Evolutionary conservation across 1,140 invertebrate genomes (phyloP).

Genomic region (Penaeus chinensis): DNA sequence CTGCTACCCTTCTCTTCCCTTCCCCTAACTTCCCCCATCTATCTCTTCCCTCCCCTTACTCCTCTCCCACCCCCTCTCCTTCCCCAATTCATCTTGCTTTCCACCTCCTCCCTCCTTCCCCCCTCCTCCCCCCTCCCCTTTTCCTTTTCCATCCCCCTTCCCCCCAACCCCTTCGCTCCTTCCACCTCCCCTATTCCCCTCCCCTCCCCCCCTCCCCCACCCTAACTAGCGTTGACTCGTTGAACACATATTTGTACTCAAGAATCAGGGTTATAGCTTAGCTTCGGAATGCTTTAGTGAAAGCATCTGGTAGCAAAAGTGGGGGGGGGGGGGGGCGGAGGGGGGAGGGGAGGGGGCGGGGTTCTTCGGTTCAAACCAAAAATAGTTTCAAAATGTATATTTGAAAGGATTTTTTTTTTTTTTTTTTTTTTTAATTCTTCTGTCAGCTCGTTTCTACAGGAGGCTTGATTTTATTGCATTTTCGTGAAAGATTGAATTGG

Average conservation of each 20-base stretch:
- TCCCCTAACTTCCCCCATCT: too few species aligned
- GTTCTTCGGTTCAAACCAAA: neutral
- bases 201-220: neutral
- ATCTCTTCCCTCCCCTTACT: neutral
- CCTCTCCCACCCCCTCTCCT: neutral
- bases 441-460: too few species aligned
- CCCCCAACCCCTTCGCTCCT: neutral
- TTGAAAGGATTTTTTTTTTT: too few species aligned
- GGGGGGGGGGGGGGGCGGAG: neutral
- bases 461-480: too few species aligned
- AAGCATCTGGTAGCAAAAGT: neutral
- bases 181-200: neutral
- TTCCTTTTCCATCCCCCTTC: neutral
- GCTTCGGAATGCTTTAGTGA: neutral
- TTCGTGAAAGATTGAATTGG: too few species aligned
- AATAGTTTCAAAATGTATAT: neutral
- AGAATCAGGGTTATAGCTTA: too few species aligned
- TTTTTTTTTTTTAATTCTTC: too few species aligned
- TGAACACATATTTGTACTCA: neutral
- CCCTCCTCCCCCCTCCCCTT: neutral
- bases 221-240: neutral
- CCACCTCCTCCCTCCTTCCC: neutral
- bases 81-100: neutral
- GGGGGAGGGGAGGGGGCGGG: constrained; percentile 1
- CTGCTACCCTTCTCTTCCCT: neutral